Conservation (phyloP, 2,113 vertebrate genomes). For the Isichthys henryi region DNA sequence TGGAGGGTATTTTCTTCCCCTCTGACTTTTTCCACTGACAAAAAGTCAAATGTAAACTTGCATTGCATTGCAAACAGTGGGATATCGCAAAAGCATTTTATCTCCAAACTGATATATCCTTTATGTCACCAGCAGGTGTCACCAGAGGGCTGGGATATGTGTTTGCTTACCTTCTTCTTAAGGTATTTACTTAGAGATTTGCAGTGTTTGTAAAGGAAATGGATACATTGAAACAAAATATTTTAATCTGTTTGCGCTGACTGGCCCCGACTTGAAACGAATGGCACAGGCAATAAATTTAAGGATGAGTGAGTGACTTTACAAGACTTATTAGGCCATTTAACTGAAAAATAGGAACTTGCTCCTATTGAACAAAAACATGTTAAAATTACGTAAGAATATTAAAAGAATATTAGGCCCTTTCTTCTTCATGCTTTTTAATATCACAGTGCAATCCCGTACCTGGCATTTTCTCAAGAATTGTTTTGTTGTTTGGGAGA, state of each 20-base stretch:
- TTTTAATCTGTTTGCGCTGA: constrained; percentile 85
- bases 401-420: background rate
- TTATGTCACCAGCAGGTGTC: background rate
- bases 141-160: background rate
- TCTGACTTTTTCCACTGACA: background rate
- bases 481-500: background rate
- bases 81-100: background rate
- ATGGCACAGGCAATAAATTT: constrained; percentile 23
- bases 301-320: background rate
- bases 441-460: background rate
- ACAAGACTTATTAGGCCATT: background rate
- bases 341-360: background rate
- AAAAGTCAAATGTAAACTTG: background rate
- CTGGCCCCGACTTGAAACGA: constrained; percentile 44
- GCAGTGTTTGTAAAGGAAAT: constrained; percentile 93
- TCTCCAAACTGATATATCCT: background rate
- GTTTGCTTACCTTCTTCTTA: constrained; percentile 77
- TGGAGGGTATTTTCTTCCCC: background rate
- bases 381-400: background rate
- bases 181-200: constrained; percentile 74
- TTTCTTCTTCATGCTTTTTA: background rate
- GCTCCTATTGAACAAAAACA: background rate
- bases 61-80: background rate
- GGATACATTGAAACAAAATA: constrained; percentile 86
- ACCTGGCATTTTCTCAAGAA: background rate